Percentiles rank a stretch among this genome's conserved stretches.
Conservation (phyloP, 1,140 invertebrate species). For the Zophobas morio region DNA sequence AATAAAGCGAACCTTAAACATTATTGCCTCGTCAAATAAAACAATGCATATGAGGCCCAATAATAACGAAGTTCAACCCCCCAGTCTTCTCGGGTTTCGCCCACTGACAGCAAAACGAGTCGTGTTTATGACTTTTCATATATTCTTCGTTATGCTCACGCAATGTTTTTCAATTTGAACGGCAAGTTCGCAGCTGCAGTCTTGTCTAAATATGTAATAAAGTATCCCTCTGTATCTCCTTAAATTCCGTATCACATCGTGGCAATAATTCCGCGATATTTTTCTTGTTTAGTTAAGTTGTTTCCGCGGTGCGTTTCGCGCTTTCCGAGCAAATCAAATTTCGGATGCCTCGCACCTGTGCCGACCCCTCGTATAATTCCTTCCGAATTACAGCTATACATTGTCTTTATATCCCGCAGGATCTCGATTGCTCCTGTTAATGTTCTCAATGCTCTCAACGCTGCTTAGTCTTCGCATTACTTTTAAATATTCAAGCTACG, state of each 20-base stretch:
- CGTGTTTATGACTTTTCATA: conserved; percentile 50
- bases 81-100: conserved; percentile 36
- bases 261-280: conserved; percentile 18
- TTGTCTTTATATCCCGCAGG: conserved; percentile 57
- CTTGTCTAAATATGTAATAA: conserved; percentile 46
- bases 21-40: conserved; percentile 55
- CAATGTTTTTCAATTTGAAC: conserved; percentile 58
- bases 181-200: conserved; percentile 44
- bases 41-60: conserved; percentile 50
- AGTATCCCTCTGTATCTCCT: conserved; percentile 43
- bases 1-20: conserved; percentile 51
- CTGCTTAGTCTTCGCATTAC: conserved; percentile 60
- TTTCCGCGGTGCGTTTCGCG: conserved; percentile 1
- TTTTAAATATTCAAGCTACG: conserved; percentile 67
- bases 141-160: conserved; percentile 48
- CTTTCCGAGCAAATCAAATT: conserved; percentile 48
- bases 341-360: conserved; percentile 48
- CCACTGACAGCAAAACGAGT: conserved; percentile 45
- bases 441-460: conserved; percentile 56
- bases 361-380: conserved; percentile 44
- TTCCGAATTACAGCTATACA: conserved; percentile 56
- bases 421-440: conserved; percentile 54
- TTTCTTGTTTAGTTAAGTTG: conserved; percentile 17
- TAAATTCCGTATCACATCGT: conserved; percentile 23
- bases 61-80: conserved; percentile 49